Evolutionary conservation across 1,140 invertebrate species (phyloP), one percentile per base, ranked within the genome.

Genomic region (Trichonephila clavata): DNA sequence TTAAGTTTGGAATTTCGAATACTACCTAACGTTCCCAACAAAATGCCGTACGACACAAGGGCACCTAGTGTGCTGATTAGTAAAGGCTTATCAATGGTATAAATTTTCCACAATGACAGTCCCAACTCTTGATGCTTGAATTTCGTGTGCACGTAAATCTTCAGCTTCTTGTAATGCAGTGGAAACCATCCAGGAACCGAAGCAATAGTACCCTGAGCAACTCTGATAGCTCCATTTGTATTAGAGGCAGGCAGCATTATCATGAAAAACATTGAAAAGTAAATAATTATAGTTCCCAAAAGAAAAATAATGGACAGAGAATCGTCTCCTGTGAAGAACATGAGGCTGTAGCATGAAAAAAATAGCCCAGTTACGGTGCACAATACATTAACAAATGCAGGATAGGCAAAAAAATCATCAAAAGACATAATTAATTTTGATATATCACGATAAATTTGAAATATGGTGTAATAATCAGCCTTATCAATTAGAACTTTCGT

Each of bases 31-130:
- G 80, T 81, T 18, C 80, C 80, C 1, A 81, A 20, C 2, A 81
- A 32, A 50, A 81, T 32, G 1, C 80, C 80, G 80, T 81, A 81
- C 2, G 80, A 32, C 20, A 81, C 21, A 21, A 81, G 80, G 1
- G 80, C 21, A 32, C 80, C 80, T 18, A 81, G 20, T 18, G 32
- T 43, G 20, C 39, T 81, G 14, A 81, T 39, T 5, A 81, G 39
- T 81, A 81, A 43, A 18, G 39, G 21, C 5, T 50, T 81, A 81
- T 81, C 80, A 50, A 81, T 39, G 43, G 20, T 20, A 32, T 81
- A 81, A 32, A 81, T 81, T 39, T 81, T 81, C 80, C 80, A 81
- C 20, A 81, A 81, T 10, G 80, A 20, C 2, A 81, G 80, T 32
- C 21, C 39, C 0, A 39, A 2, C 8, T 81, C 80, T 39, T 50